Conservation (phyloP, 2,888 invertebrate genomes). For the Ochlodes sylvanus region DNA sequence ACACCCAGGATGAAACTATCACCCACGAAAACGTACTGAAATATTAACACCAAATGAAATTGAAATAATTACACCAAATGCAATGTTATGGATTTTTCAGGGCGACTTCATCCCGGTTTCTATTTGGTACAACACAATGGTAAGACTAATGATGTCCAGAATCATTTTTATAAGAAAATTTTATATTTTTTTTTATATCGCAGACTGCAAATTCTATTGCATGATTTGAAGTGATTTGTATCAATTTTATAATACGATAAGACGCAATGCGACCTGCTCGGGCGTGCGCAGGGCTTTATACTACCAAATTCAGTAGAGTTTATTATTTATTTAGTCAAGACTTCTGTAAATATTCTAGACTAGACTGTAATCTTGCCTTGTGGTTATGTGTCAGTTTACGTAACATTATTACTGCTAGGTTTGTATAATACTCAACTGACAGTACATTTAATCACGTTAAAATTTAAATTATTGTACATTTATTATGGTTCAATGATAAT, state of each 20-base stretch:
- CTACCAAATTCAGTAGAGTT: constrained; percentile 58
- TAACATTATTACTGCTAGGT: constrained; percentile 17
- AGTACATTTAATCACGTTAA: constrained; percentile 45
- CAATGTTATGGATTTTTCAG: no score
- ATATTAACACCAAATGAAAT: no score
- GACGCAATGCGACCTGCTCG: background rate
- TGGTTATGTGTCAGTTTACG: constrained; percentile 37
- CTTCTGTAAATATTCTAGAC: constrained; percentile 58
- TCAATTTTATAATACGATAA: background rate
- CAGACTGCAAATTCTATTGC: no score
- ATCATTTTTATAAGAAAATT: no score
- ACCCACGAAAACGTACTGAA: no score
- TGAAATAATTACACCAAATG: no score
- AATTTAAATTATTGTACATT: constrained; percentile 64
- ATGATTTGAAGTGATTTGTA: background rate
- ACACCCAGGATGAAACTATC: no score
- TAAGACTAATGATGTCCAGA: no score
- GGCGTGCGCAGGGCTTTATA: constrained; percentile 40
- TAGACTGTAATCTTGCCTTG: constrained; percentile 51
- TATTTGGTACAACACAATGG: no score
- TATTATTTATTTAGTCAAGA: constrained; percentile 52
- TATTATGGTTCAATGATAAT: constrained; percentile 38
- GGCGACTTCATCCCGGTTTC: no score
- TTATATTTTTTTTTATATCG: no score
- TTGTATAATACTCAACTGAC: constrained; percentile 65